Percentiles rank a stretch among this genome's conserved stretches.
These are phyloP conservation scores for Gymnocephalus cernua DNA, from an alignment of 2,113 vertebrate genomes.

Conservation along the genomic window DNA sequence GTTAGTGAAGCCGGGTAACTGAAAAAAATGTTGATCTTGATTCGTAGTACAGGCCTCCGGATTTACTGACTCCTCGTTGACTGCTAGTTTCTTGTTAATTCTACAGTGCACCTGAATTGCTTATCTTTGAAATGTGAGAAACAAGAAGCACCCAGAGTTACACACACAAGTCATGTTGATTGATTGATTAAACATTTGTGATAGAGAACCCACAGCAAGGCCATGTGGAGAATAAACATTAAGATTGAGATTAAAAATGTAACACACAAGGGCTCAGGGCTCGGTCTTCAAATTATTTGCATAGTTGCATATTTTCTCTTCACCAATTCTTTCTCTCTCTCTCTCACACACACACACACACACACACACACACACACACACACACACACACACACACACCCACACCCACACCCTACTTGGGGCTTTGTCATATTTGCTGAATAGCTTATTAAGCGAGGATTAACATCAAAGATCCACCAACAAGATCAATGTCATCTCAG, in stretches of 20 bases:
- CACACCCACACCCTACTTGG: conserved; percentile 15
- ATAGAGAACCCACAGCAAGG: background rate
- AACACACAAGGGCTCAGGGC: background rate
- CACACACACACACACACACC: too few species aligned
- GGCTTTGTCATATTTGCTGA: conserved; percentile 63
- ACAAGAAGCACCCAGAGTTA: background rate
- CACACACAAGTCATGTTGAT: background rate
- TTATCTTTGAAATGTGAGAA: background rate
- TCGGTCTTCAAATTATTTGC: conserved; percentile 10
- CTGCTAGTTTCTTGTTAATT: background rate
- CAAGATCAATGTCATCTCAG: conserved; percentile 62
- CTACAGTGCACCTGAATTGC: background rate
- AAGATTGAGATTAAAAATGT: conserved; percentile 37
- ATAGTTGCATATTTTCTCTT: conserved; percentile 31
- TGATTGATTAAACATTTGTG: background rate
- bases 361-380: conserved; percentile 25
- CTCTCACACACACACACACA: conserved; percentile 28
- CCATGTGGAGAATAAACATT: conserved; percentile 7
- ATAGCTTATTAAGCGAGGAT: conserved; percentile 57
- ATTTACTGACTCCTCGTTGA: background rate
- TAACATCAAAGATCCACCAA: conserved; percentile 63
- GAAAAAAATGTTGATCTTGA: too few species aligned
- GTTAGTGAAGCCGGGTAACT: too few species aligned
- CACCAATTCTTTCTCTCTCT: conserved; percentile 41
- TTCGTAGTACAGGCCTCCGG: too few species aligned